Base-by-base conservation (phyloP, 2,797 vertebrate species). In the Aphelocoma californica region DNA sequence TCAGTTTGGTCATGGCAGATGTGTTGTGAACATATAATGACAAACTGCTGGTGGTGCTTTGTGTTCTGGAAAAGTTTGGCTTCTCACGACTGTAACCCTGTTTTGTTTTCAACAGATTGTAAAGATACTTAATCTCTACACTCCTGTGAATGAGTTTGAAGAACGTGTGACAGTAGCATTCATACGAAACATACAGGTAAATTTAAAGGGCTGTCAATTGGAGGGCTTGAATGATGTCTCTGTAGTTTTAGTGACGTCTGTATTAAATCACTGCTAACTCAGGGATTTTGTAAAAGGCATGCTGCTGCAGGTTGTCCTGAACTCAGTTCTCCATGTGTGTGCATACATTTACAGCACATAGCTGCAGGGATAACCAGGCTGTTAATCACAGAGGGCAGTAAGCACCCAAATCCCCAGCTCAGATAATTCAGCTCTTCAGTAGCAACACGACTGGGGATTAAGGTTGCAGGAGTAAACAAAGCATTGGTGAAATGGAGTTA, bases 81-180 rank as follows among this genome's bases (percentile, higher is more conserved):
- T 67, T 45, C 71, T 86, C n/a, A 4, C 1, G 1, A 19, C 34
- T 34, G 23, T 70, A 71, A 96, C 48, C 16, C 29, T 72, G 1
- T 88, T 97, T 92, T 94, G 32, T 73, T 94, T 88, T 51, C 56
- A 58, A 97, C 98, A 99, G 99, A 99, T 99, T 67, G 98, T 99
- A 85, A 99, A 99, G 96, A 99, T 99, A 91, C 98, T 99, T 81
- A 99, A 99, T 96, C 98, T 99, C 62, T 99, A 99, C 98, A 99
- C 99, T 17, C 99, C 99, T 5, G 98, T 99, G 90, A 99, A 99
- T 36, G 99, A 99, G 96, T 99, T 99, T 93, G 99, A 99, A 95
- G 99, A 99, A 81, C 98, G 99, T 16, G 99, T 99, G 91, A 99
- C 99, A 1, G 99, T 99, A 84, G 97, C 98, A 60, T 99, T 99